These are phyloP conservation scores for Philereme vetulata DNA, from an alignment of 2,888 invertebrate species.

Conservation along the genomic window DNA sequence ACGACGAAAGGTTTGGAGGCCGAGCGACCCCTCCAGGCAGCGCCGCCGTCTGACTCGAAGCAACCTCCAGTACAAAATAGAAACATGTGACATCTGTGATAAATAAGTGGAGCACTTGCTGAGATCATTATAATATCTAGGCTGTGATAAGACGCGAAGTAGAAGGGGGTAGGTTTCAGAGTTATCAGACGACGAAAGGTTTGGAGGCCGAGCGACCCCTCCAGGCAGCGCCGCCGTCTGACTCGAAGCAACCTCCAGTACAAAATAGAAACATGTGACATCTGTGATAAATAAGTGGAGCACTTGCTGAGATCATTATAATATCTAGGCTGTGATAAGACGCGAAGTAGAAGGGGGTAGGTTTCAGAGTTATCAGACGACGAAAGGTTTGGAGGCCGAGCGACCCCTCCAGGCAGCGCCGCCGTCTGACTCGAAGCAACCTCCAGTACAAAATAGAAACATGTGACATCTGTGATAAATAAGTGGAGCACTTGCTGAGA, in stretches of 20 bases:
- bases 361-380: slow-evolving; percentile 66
- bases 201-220: slow-evolving; percentile 50
- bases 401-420: slow-evolving; percentile 54
- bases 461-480: slow-evolving; percentile 46
- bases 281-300: slow-evolving; percentile 49
- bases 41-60: slow-evolving; percentile 39
- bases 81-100: slow-evolving; percentile 43
- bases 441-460: slow-evolving; percentile 71
- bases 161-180: slow-evolving; percentile 64
- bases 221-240: slow-evolving; percentile 44
- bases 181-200: slow-evolving; percentile 61
- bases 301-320: slow-evolving; percentile 41
- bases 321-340: slow-evolving; percentile 46
- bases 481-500: slow-evolving; percentile 45
- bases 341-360: slow-evolving; percentile 54
- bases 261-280: slow-evolving; percentile 48
- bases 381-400: slow-evolving; percentile 46
- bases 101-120: slow-evolving; percentile 47
- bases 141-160: slow-evolving; percentile 42
- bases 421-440: slow-evolving; percentile 40
- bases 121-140: slow-evolving; percentile 45
- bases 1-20: slow-evolving; percentile 52
- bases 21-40: slow-evolving; percentile 54
- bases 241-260: slow-evolving; percentile 59
- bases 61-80: slow-evolving; percentile 69